Evolutionary conservation across 2,888 invertebrate genomes (phyloP), one percentile per base, ranked within the genome.

Genomic region (Miltochrista miniata): DNA sequence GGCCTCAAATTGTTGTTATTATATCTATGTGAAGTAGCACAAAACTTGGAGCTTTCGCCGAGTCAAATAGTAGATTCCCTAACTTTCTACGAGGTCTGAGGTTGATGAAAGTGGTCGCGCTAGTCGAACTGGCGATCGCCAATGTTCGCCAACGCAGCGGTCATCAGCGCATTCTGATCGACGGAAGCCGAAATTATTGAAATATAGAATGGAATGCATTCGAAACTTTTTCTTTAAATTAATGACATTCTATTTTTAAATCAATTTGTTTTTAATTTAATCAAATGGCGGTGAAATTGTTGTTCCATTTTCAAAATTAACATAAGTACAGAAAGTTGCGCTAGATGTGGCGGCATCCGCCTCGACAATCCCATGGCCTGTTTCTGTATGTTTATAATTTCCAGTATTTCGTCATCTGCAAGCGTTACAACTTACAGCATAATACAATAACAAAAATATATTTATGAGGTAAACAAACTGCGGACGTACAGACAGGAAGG

Each of bases 51-150:
- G 74, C 79, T 81, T 81, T 80, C 80, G 75, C 79, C 67, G 61
- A 59, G 62, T 66, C 73, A 70, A 74, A 72, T 76, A 72, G 74
- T 70, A 62, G 69, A 74, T 72, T 72, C 73, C 70, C 65, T 69
- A 72, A 79, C 81, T 81, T 81, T 81, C 81, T 81, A 79, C 68
- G 41, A 62, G 56, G 61, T 61, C 54, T 63, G 55, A 65, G 56
- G 51, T 59, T 64, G 56, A 70, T 70, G 77, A 77, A 78, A 78
- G 77, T 74, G 42, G 64, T 52, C 53, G 51, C 54, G 54, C 55
- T 58, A 56, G 64, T 56, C 52, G 29, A 56, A 51, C 41, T 29
- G 24, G 59, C 59, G 48, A 63, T 43, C 57, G 51, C 51, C 48
- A 44, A 48, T 48, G 48, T 48, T 48, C 40, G 46, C 43, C 39